Conservation (phyloP, 2,888 invertebrate genomes). For the Cryptocephalus moraei region DNA sequence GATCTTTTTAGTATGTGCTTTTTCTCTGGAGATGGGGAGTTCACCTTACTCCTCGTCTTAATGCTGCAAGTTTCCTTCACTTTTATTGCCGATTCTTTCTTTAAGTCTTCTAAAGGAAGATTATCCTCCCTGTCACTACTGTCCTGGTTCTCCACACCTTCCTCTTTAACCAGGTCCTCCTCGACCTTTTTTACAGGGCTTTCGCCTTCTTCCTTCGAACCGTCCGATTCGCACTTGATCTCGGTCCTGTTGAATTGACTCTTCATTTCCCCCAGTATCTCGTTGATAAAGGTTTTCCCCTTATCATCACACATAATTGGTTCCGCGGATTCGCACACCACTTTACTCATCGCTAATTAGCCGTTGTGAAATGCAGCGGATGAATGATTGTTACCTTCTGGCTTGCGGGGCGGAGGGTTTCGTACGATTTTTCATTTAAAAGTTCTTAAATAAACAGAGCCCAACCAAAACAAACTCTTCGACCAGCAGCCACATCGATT, state of each 20-base stretch:
- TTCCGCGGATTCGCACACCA: not conserved
- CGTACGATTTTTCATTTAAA: no score
- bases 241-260: slow-evolving; percentile 35
- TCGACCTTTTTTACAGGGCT: not conserved
- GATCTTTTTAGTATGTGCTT: slow-evolving; percentile 48
- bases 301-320: slow-evolving; percentile 7
- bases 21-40: not conserved
- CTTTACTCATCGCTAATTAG: no score
- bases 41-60: not conserved
- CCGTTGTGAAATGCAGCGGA: no score
- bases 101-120: slow-evolving; percentile 8
- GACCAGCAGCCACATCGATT: no score
- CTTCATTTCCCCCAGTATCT: slow-evolving; percentile 35
- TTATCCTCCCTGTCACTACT: not conserved
- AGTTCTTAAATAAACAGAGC: no score
- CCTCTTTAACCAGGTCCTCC: not conserved
- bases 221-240: slow-evolving; percentile 7
- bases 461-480: no score
- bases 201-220: slow-evolving; percentile 7
- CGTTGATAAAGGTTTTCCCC: slow-evolving; percentile 24
- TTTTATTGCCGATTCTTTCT: not conserved
- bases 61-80: not conserved
- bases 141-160: not conserved
- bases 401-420: no score
- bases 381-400: no score